Evolutionary conservation across 1,140 invertebrate species (phyloP).

Genomic region (Leucophenga varia): DNA sequence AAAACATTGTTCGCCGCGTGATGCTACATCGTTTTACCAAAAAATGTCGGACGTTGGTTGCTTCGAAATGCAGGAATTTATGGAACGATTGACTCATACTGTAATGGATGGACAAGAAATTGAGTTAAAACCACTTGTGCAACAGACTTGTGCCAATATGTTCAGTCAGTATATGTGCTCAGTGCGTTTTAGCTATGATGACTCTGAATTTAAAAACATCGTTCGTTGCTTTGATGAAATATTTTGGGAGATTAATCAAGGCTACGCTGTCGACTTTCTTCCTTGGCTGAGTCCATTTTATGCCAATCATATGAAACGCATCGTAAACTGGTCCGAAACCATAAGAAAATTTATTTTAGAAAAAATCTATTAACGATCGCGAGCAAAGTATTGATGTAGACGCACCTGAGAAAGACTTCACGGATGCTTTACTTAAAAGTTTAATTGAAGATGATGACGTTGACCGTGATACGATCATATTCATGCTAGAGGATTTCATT

Average conservation of each 20-base stretch:
- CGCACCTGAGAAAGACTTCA: constrained; percentile 67
- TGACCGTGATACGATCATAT: constrained; percentile 70
- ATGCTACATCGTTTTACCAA: constrained; percentile 68
- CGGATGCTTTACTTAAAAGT: constrained; percentile 72
- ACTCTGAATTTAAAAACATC: constrained; percentile 67
- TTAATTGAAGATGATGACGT: constrained; percentile 64
- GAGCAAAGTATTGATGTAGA: constrained; percentile 61
- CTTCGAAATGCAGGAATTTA: constrained; percentile 63
- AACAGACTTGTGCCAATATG: constrained; percentile 77
- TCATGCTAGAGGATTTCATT: constrained; percentile 81
- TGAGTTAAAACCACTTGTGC: constrained; percentile 65
- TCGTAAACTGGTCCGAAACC: constrained; percentile 67
- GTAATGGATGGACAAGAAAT: constrained; percentile 51
- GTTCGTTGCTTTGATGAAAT: constrained; percentile 78
- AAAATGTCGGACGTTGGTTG: constrained; percentile 67
- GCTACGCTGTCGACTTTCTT: constrained; percentile 83
- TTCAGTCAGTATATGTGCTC: constrained; percentile 85
- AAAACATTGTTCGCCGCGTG: constrained; percentile 73
- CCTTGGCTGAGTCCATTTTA: constrained; percentile 79
- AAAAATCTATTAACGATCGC: constrained; percentile 68
- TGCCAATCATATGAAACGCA: constrained; percentile 66
- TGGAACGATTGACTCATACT: constrained; percentile 59
- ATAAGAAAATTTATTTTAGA: constrained; percentile 75
- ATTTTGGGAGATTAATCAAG: constrained; percentile 88
- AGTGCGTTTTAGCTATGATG: constrained; percentile 67